A percentile compares a stretch with the other conserved stretches of the same genome.
Conservation (phyloP, 2,113 vertebrate genomes). For the Leiothrix lutea region DNA sequence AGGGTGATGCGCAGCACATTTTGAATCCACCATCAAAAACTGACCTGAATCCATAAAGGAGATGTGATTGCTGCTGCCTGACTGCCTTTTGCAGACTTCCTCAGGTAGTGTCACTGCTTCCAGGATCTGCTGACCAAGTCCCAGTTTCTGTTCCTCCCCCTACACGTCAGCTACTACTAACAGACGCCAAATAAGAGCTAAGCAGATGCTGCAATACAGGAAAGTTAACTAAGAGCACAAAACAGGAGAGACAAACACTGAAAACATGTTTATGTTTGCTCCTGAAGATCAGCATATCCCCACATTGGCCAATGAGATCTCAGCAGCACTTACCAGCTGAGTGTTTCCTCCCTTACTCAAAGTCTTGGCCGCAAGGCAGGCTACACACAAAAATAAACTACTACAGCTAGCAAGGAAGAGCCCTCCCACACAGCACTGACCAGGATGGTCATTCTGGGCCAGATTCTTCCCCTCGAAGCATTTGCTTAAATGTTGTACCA, state of each 20-base stretch:
- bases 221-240: constrained; percentile 7
- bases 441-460: background rate
- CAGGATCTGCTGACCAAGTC: background rate
- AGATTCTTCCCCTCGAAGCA: background rate
- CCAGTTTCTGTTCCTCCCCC: constrained; percentile 9
- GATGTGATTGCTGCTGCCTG: background rate
- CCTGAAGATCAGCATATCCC: background rate
- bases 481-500: background rate
- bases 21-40: background rate
- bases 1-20: background rate
- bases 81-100: background rate
- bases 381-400: background rate
- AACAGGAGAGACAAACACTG: background rate
- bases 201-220: constrained; percentile 41
- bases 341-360: background rate
- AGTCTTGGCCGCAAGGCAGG: background rate
- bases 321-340: background rate
- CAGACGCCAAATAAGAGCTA: background rate
- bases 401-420: background rate
- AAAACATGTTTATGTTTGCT: background rate
- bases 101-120: background rate
- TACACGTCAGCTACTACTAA: background rate
- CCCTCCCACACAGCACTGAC: background rate
- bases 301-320: background rate
- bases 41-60: background rate